phyloP scores from a whole-genome alignment of 92 coral and sea anemone species.

The Porites evermanni region DNA sequence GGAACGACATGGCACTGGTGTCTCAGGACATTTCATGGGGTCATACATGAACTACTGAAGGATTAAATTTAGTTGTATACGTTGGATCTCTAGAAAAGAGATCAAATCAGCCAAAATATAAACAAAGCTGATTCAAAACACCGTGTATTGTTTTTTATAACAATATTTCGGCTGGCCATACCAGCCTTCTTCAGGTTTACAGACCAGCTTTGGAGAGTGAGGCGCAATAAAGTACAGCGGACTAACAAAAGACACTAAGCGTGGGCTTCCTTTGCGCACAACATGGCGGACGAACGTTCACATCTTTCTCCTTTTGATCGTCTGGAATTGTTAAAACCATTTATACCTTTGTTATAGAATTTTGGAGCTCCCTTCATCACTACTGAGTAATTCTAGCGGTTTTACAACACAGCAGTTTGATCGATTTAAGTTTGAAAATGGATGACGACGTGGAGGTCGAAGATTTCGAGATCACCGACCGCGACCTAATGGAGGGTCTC shows the following conservation, averaged over 20 bases:
- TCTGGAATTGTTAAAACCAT: neutral
- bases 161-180: no score
- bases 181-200: no score
- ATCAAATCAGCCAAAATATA: no score
- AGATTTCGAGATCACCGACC: conserved; percentile 92
- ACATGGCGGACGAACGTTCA: conserved; percentile 28
- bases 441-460: conserved; percentile 94
- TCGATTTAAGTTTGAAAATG: neutral
- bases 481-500: conserved; percentile 77
- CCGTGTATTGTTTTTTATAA: no score
- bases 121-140: no score
- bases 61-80: no score
- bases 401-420: neutral
- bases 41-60: no score
- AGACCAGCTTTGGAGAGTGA: no score
- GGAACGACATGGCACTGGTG: no score
- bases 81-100: no score
- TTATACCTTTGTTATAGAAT: neutral
- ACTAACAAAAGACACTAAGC: neutral
- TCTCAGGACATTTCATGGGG: no score
- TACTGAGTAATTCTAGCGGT: neutral
- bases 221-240: conserved; percentile 7
- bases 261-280: conserved; percentile 10
- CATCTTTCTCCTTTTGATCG: neutral
- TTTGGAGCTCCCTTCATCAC: neutral